A percentile compares a stretch with the other conserved stretches of the same genome.
These are phyloP conservation scores for Drosophila serrata DNA, from an alignment of 1,140 invertebrate species.

Conservation along the genomic window DNA sequence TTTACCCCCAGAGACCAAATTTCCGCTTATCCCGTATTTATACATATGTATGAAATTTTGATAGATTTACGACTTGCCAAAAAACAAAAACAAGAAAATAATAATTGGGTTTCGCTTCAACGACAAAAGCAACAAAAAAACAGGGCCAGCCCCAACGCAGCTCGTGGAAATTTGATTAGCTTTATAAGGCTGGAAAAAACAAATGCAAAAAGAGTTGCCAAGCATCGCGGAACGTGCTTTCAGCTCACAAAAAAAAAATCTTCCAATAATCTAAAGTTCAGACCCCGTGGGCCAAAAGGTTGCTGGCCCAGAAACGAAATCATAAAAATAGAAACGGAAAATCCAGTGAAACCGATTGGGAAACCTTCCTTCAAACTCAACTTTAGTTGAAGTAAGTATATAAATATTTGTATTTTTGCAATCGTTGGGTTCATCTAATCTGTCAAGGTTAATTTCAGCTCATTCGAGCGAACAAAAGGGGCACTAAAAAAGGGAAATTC, in stretches of 20 bases:
- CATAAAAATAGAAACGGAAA: constrained; percentile 36
- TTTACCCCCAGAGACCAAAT: constrained; percentile 46
- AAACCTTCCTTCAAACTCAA: constrained; percentile 1
- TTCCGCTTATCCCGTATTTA: constrained; percentile 46
- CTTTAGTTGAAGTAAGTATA: constrained; percentile 21
- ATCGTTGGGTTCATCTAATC: constrained; percentile 48
- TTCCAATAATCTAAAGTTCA: constrained; percentile 27
- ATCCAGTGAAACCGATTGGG: constrained; percentile 3
- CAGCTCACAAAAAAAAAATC: constrained; percentile 35
- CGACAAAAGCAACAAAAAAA: constrained; percentile 18
- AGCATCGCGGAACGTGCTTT: constrained; percentile 53
- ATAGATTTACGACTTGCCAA: constrained; percentile 47
- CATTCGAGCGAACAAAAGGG: constrained; percentile 42
- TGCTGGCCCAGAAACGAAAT: constrained; percentile 17
- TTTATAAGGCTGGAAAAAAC: constrained; percentile 36
- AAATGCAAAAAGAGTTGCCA: constrained; percentile 32
- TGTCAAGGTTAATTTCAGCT: constrained; percentile 69
- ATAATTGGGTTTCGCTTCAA: constrained; percentile 37
- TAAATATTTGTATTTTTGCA: constrained; percentile 42
- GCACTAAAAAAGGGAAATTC: constrained; percentile 1
- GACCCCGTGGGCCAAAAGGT: constrained; percentile 9
- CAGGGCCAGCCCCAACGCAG: constrained; percentile 33
- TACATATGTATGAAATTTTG: constrained; percentile 45
- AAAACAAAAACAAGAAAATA: constrained; percentile 16
- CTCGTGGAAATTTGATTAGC: constrained; percentile 50